Conservation (phyloP, 2,113 vertebrate species). For the Lamprotornis superbus region DNA sequence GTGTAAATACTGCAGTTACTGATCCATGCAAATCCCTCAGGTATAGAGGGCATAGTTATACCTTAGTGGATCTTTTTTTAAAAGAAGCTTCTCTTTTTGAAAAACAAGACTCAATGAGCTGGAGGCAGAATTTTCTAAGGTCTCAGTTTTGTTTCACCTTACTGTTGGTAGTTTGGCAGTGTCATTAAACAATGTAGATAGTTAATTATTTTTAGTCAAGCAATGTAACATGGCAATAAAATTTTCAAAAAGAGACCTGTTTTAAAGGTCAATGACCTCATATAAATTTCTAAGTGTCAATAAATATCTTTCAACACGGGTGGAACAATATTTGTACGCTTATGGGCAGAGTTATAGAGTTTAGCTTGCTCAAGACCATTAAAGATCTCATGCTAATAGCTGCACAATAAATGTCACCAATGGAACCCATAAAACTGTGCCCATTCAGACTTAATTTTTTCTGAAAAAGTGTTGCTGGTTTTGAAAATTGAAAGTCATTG, state of each 20-base stretch:
- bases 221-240: slow-evolving; percentile 23
- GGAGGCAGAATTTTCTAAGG: not conserved
- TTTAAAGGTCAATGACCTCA: slow-evolving; percentile 6
- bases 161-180: slow-evolving; percentile 13
- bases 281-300: slow-evolving; percentile 38
- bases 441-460: not conserved
- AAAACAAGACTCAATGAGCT: not conserved
- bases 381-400: not conserved
- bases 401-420: not conserved
- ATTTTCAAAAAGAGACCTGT: slow-evolving; percentile 35
- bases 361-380: not conserved
- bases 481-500: not conserved
- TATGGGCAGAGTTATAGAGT: not conserved
- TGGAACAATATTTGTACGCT: not conserved
- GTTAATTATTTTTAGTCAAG: slow-evolving; percentile 63
- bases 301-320: slow-evolving; percentile 39
- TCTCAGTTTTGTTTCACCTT: not conserved
- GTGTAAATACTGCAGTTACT: not conserved
- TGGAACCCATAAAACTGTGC: not conserved
- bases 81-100: not conserved
- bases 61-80: not conserved
- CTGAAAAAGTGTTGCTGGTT: not conserved
- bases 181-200: slow-evolving; percentile 23
- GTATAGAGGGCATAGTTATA: not conserved
- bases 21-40: not conserved